phyloP scores from a whole-genome alignment of 1,140 invertebrate genomes.

The Bombus breviceps region DNA sequence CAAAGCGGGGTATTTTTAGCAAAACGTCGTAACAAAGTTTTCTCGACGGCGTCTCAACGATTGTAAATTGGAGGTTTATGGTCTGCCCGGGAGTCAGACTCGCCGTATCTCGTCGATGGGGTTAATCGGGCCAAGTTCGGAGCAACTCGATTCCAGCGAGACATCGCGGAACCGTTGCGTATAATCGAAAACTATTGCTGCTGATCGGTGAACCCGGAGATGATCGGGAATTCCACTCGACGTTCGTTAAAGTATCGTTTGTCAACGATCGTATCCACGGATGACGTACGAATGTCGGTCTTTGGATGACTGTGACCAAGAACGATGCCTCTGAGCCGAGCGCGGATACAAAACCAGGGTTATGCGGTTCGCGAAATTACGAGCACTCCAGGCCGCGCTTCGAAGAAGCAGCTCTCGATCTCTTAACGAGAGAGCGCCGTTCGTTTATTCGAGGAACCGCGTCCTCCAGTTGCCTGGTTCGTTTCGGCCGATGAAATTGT shows the following conservation, averaged over 20 bases:
- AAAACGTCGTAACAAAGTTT: not conserved
- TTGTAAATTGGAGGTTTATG: slow-evolving; percentile 24
- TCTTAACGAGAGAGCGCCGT: not conserved
- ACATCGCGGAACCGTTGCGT: not conserved
- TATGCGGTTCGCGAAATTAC: not conserved
- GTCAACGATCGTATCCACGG: not conserved
- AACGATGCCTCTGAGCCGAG: not conserved
- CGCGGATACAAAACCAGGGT: not conserved
- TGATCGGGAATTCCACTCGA: not conserved
- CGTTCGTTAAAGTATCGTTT: slow-evolving; percentile 47
- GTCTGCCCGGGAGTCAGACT: not conserved
- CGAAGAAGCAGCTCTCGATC: slow-evolving; percentile 5
- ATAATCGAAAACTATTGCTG: slow-evolving; percentile 56
- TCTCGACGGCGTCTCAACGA: not conserved
- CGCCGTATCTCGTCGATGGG: slow-evolving; percentile 26
- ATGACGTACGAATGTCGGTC: not conserved
- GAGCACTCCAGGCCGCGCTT: not conserved
- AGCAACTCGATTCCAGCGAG: not conserved
- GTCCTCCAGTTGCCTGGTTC: not conserved
- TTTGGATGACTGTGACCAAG: too few species aligned
- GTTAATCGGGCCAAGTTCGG: slow-evolving; percentile 63
- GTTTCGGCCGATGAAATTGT: not conserved
- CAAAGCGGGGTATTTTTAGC: slow-evolving; percentile 7
- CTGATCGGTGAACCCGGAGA: slow-evolving; percentile 6
- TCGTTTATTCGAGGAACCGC: not conserved